Evolutionary conservation across 2,797 vertebrate genomes (phyloP), one percentile per base, ranked within the genome.

Genomic region (Phoxinus dragarum): DNA sequence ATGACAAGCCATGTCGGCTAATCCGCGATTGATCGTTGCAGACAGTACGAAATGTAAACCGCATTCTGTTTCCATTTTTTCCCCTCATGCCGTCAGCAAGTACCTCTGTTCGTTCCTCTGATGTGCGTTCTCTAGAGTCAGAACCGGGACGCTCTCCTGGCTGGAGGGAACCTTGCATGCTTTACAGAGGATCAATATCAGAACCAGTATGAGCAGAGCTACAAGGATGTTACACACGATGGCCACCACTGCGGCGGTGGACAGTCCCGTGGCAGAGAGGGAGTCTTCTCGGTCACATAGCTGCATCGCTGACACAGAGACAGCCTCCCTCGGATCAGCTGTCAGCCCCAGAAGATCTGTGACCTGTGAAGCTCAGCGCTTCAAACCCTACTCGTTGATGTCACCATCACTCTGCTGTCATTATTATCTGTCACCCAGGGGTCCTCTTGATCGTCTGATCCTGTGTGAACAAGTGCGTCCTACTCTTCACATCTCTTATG

Each of bases 111-210:
- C 91, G 19, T 90, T 95, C 84, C 88, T 91, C 86, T 93, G 93
- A 86, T 90, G 93, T 67, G 86, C 78, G 76, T 90, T 91, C 42
- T 87, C 91, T 0, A 88, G 90, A 67, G 92, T 90, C 74, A 95
- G 89, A 77, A 94, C 95, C 0, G 93, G 93, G 86, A 91, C 89
- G 89, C 90, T 92, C 90, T 96, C 94, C 4, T 93, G 95, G 89
- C 90, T 94, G 73, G 95, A 95, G 14, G 95, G 95, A 75, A 96
- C 92, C 82, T 93, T 92, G 92, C 95, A 96, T 86, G 95, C 95
- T 84, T 93, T 93, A 89, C 93, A 96, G 64, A 96, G 89, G 84
- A 96, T 90, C 7, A 96, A 88, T 84, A 95, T 95, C 47, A 96
- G 94, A 72, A 96, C 91, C 21, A 96, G 89, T n/a, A 96, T 94